phyloP scores from a whole-genome alignment of 2,888 invertebrate genomes.

The Sturmia bella region DNA sequence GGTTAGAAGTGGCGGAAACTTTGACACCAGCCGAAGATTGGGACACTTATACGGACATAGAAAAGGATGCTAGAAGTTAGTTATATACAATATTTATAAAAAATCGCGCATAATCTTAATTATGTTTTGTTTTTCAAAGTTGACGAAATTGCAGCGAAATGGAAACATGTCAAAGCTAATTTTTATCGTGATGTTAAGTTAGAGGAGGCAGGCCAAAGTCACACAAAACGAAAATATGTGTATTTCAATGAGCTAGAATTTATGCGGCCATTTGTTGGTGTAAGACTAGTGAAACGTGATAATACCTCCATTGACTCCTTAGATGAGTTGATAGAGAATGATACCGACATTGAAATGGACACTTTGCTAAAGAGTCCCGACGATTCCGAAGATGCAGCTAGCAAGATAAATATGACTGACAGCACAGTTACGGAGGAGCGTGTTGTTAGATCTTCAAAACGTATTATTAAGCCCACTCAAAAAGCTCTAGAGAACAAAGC shows the following conservation, averaged over 20 bases:
- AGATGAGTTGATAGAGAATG: conserved; percentile 31
- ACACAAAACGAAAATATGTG: conserved; percentile 54
- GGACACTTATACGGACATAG: conserved; percentile 55
- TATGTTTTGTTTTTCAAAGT: conserved; percentile 19
- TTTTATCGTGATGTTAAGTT: conserved; percentile 56
- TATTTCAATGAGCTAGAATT: conserved; percentile 56
- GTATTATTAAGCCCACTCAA: conserved; percentile 35
- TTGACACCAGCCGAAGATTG: conserved; percentile 62
- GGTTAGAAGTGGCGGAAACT: conserved; percentile 60
- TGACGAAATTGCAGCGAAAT: conserved; percentile 55
- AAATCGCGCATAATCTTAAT: not conserved
- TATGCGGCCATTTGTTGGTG: conserved; percentile 52
- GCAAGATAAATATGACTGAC: not conserved
- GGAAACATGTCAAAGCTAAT: conserved; percentile 54
- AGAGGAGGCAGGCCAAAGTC: conserved; percentile 33
- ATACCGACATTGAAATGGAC: conserved; percentile 51
- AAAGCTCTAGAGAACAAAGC: conserved; percentile 40
- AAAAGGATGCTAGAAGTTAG: conserved; percentile 62
- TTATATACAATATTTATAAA: not conserved
- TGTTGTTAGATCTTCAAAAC: conserved; percentile 7
- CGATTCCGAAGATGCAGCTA: not conserved
- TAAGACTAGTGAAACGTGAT: not conserved
- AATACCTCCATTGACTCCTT: conserved; percentile 16
- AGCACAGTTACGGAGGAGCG: not conserved
- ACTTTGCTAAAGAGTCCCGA: conserved; percentile 19